Conservation (phyloP, 2,113 vertebrate species). For the Caranx melampygus region DNA sequence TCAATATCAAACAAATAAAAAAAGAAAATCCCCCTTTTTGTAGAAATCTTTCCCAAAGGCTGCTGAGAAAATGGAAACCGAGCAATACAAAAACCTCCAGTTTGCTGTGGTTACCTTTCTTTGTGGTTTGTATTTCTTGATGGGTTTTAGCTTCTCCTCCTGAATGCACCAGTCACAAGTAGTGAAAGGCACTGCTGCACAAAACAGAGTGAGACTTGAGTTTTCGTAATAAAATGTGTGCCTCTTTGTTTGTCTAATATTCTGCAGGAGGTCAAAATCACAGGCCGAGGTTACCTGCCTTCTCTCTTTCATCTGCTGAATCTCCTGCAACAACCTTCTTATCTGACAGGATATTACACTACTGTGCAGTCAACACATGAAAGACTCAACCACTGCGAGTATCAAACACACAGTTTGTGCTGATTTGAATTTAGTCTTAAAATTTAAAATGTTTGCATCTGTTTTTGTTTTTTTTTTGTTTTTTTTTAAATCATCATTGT, state of each 20-base stretch:
- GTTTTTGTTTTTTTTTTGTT: no score
- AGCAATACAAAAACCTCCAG: no score
- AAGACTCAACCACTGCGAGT: neutral
- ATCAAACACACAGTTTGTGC: no score
- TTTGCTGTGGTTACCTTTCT: no score
- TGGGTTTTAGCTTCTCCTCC: neutral
- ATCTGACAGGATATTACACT: neutral
- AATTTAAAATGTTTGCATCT: no score
- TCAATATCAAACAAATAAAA: no score
- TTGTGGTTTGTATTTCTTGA: no score
- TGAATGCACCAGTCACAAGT: neutral
- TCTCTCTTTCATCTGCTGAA: neutral
- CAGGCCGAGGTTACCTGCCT: neutral
- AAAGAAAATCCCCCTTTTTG: no score
- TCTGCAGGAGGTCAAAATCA: constrained; percentile 8
- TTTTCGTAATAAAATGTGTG: constrained; percentile 5
- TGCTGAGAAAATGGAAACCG: no score
- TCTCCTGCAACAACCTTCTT: neutral
- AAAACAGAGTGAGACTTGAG: constrained; percentile 4
- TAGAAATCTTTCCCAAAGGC: no score
- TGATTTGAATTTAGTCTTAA: no score
- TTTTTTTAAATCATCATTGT: no score
- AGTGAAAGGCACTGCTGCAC: neutral
- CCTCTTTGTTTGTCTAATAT: constrained; percentile 1
- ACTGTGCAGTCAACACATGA: neutral